Evolutionary conservation across 2,797 vertebrate species (phyloP), one percentile per base, ranked within the genome.

Genomic region (Sebastes iracundus): DNA sequence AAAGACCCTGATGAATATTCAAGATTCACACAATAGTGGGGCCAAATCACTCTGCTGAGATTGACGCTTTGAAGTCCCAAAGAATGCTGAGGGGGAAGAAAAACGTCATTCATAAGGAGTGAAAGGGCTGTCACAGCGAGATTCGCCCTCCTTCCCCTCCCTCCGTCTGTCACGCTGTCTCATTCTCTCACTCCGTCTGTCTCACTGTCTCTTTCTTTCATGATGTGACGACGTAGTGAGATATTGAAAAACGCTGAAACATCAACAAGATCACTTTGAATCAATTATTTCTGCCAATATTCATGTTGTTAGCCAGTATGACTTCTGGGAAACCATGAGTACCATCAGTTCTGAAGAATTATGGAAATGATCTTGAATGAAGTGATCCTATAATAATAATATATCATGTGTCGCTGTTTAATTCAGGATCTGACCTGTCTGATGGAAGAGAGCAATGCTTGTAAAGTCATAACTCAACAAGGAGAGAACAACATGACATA

Each of bases 41-140:
- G 80, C 78, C 75, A 83, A 87, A 81, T 79, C 87, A 86, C 86
- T 90, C 81, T 28, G 86, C 83, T 85, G 83, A 87, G 90, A 93
- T 77, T 81, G 85, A 89, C n/a, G 80, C 92, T 95, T 94, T 95
- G 92, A 96, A 94, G 93, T 91, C 66, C 53, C 59, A 33, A 71
- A 91, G 86, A 93, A 94, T 74, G 86, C 77, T 69, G 84, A 87
- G 86, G 58, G 85, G 72, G 75, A 60, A 82, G 82, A 90, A 82
- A 86, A 90, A 83, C 56, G 80, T 90, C 90, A 87, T 90, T 92
- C 87, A 91, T 68, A 77, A 84, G 79, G 80, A 81, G 81, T 88
- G 80, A 95, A 94, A 94, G 90, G 92, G 85, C 87, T 76, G 87
- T 92, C 94, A 91, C 93, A 93, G 93, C 87, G 59, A 92, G 90